These are phyloP conservation scores for Pseudocheirus occidentalis DNA, from an alignment of 2,797 vertebrate species.

Conservation along the genomic window DNA sequence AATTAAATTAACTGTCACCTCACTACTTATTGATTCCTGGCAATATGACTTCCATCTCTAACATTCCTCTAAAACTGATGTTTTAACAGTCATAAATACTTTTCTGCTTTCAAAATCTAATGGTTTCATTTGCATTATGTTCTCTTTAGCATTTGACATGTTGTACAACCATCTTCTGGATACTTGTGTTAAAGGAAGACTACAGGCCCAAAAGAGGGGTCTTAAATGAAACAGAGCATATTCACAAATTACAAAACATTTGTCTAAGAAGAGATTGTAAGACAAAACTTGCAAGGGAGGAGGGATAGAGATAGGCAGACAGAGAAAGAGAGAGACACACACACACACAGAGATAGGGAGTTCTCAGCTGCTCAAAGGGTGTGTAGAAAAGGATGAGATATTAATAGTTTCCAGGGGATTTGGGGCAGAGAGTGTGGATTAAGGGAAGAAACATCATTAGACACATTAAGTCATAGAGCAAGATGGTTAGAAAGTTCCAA, in stretches of 20 bases:
- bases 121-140: background rate
- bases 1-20: background rate
- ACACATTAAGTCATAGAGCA: background rate
- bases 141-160: background rate
- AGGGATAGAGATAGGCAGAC: no score
- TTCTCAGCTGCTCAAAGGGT: background rate
- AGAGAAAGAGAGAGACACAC: no score
- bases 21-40: background rate
- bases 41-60: background rate
- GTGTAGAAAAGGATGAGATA: background rate
- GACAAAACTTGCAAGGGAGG: background rate
- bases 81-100: background rate
- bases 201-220: background rate
- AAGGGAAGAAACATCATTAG: background rate
- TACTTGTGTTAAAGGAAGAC: background rate
- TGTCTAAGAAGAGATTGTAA: background rate
- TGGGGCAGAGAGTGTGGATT: background rate
- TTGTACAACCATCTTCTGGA: background rate
- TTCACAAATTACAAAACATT: background rate
- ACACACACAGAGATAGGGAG: background rate
- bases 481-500: background rate
- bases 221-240: no score
- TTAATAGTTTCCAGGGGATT: background rate
- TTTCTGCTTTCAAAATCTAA: background rate
- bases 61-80: background rate